Evolutionary conservation across 1,140 invertebrate species (phyloP), one percentile per base, ranked within the genome.

Genomic region (Drosophila jambulina): DNA sequence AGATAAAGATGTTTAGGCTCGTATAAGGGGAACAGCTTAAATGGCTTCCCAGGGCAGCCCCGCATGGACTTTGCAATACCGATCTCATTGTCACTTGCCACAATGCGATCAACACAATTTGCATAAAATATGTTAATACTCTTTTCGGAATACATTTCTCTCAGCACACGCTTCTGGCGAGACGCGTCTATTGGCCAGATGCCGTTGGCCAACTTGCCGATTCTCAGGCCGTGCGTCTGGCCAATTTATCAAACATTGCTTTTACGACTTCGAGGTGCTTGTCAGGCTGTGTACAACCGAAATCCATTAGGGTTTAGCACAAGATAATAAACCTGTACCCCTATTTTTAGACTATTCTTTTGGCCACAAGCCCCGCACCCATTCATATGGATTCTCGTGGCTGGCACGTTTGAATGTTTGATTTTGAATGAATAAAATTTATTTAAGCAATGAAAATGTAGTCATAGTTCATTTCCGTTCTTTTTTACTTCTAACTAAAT

Each of bases 251-350:
- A 76, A 59, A 70, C 72, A 81, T 67, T 29, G 54, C 32, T 76
- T 82, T 86, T 71, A 85, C 64, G 82, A 78, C 23, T 67, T 51
- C 19, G 74, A 71, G 62, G 62, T 70, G 78, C 51, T 68, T 67
- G 57, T 69, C 78, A 69, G 43, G 21, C 42, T 38, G 43, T 36
- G 48, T 59, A 86, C 83, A 84, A 65, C 46, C 64, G 53, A 80
- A 87, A 78, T 71, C 83, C 84, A 87, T 87, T 88, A 87, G 53
- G 48, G 49, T 59, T 48, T 58, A 53, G 60, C 58, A 43, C 57
- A 61, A 77, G 72, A 69, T 54, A 76, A 76, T 81, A 69, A 78
- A 78, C 49, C 38, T 51, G 61, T 38, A 62, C 38, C 15, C 25
- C 49, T 70, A 67, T 82, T 70, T 64, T 64, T 56, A 72, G 45